Conservation (phyloP, 1,140 invertebrate species). For the Drosophila erecta region DNA sequence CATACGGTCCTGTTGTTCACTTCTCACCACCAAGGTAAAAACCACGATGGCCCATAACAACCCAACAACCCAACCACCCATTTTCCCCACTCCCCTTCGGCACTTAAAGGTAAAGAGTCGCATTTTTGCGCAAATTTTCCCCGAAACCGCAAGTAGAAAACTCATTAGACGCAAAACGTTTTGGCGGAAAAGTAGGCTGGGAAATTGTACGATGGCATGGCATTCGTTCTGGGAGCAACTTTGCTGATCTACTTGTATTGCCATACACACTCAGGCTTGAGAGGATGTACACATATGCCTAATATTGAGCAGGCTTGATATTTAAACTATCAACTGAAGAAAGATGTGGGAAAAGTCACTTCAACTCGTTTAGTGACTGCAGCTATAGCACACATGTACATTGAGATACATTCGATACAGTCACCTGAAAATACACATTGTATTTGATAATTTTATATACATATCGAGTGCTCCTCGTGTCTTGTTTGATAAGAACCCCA, state of each 20-base stretch:
- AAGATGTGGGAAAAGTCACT: background rate
- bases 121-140: conserved; percentile 75
- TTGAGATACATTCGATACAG: background rate
- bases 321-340: background rate
- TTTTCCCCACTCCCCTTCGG: background rate
- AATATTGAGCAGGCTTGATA: background rate
- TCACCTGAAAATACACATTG: background rate
- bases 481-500: background rate
- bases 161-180: conserved; percentile 77
- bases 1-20: conserved; percentile 31
- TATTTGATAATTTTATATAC: background rate
- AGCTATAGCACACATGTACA: background rate
- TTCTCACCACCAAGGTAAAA: conserved; percentile 32
- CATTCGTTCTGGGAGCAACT: conserved; percentile 1
- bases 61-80: background rate
- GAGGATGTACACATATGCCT: background rate
- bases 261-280: background rate
- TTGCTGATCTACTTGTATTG: conserved; percentile 1
- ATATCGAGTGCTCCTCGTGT: no score
- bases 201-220: conserved; percentile 20
- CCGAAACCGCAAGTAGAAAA: conserved; percentile 75
- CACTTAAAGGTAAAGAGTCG: conserved; percentile 64
- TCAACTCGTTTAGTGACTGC: no score
- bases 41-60: conserved; percentile 5
- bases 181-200: conserved; percentile 42